A percentile compares a stretch with the other conserved stretches of the same genome.
Conservation (phyloP, 1,140 invertebrate genomes). For the Paracyclopina nana region DNA sequence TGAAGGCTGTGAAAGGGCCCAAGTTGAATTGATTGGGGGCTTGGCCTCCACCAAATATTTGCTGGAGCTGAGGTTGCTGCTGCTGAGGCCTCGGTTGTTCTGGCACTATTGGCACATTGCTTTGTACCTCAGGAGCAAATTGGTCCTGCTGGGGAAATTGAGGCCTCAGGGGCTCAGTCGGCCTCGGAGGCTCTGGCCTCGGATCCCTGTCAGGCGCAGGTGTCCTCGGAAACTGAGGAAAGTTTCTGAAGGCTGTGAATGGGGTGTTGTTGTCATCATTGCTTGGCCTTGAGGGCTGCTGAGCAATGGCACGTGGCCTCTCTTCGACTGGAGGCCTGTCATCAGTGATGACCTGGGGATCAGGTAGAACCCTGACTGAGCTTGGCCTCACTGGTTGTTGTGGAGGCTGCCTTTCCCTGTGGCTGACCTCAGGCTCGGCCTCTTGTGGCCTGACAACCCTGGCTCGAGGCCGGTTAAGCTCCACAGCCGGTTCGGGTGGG, state of each 20-base stretch:
- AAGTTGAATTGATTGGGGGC: background rate
- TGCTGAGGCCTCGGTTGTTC: background rate
- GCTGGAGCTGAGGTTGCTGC: background rate
- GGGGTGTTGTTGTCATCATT: background rate
- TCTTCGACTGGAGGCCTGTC: background rate
- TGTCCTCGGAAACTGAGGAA: slow-evolving; percentile 9
- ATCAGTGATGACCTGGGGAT: background rate
- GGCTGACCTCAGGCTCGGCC: background rate
- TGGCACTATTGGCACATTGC: background rate
- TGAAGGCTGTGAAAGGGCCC: background rate
- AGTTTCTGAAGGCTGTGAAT: slow-evolving; percentile 16
- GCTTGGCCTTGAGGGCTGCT: background rate
- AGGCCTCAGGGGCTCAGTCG: background rate
- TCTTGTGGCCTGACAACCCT: background rate
- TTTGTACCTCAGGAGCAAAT: background rate
- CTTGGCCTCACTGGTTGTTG: background rate
- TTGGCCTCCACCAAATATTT: background rate
- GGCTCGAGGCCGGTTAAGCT: too few species aligned
- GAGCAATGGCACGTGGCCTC: background rate
- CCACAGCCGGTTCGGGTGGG: too few species aligned
- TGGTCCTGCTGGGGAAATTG: background rate
- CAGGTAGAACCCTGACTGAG: background rate
- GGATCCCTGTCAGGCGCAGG: background rate
- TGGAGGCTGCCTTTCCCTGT: background rate
- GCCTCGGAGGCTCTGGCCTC: background rate